Evolutionary conservation across 53 echinoderm and acorn worm genomes (phyloP).

Genomic region (Antedon mediterranea): DNA sequence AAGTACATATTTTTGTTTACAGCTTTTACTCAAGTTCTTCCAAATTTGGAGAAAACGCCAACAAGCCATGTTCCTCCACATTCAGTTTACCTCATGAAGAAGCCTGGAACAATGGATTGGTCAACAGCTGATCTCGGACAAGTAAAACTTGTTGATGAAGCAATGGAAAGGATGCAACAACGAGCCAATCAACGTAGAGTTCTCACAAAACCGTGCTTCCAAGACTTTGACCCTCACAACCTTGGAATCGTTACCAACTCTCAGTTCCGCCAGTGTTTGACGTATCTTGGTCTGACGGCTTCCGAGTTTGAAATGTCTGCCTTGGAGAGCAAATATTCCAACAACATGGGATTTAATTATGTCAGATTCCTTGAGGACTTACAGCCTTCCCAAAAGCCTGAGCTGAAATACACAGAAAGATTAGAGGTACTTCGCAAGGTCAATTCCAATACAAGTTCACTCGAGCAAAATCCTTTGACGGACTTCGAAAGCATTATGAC

Average conservation of each 20-base stretch:
- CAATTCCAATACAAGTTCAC: conserved; percentile 38
- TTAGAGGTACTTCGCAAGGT: conserved; percentile 41
- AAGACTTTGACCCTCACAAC: conserved; percentile 95
- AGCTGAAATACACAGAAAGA: conserved; percentile 58
- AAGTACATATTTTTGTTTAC: neutral
- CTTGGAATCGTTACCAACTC: conserved; percentile 75
- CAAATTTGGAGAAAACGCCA: conserved; percentile 90
- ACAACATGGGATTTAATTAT: conserved; percentile 84
- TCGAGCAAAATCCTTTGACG: conserved; percentile 64
- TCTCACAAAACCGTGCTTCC: conserved; percentile 77
- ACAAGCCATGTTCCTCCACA: conserved; percentile 44
- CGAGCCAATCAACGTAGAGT: conserved; percentile 68
- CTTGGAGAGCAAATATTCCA: conserved; percentile 72
- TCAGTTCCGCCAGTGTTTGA: conserved; percentile 93
- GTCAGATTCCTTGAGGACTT: conserved; percentile 69
- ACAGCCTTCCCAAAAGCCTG: conserved; percentile 40
- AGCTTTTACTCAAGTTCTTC: conserved; percentile 97
- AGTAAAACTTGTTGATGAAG: conserved; percentile 10
- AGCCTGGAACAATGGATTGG: conserved; percentile 90
- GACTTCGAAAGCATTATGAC: conserved; percentile 60
- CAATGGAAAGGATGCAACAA: conserved; percentile 74
- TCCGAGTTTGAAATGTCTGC: conserved; percentile 65
- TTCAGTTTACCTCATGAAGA: conserved; percentile 55
- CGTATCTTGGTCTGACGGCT: conserved; percentile 69
- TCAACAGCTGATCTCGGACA: conserved; percentile 13